Base-by-base conservation (phyloP, 2,888 invertebrate species). In the Dinocampus coccinellae region DNA sequence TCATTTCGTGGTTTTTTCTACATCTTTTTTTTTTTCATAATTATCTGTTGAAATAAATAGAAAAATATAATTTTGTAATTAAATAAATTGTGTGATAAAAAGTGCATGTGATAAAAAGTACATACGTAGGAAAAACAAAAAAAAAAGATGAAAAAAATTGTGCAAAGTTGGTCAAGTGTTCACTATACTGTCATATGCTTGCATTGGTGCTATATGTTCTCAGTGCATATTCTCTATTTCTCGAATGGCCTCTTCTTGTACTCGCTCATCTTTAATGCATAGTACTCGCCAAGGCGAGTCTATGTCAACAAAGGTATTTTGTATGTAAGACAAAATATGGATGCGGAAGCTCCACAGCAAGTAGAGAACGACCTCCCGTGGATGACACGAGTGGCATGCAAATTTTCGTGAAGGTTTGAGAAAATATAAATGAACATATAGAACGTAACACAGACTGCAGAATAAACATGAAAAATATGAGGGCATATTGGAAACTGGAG, bases 251-350 rank as follows among this genome's bases (percentile, higher is more conserved):
- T 60, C 36, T 61, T 42, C 39, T 29, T 34, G 53, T 64, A 53
- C 52, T 22, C n/a, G n/a, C 74, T 76, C 76, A 74, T 76, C 72
- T 76, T 76, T 76, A 76, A 76, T 76, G 71, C 74, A 76, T 71
- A 64, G 57, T 68, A 73, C 65, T 66, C 64, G 24, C 70, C 74
- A 42, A 63, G 47, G 60, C 67, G 70, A 61, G 52, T 73, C 61
- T 70, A 69, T 72, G 75, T 72, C 72, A 74, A 73, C 73, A 73
- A 69, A 72, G 63, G 69, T 73, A 75, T 75, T 75, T 71, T 68
- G 65, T 60, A 63, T 65, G 53, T 69, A 70, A 67, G 42, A 42
- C 68, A 63, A 73, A 74, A 73, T 72, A 70, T 72, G 71, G 68
- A 69, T 69, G 64, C 67, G 68, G 66, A 73, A 66, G 64, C 36